Evolutionary conservation across 1,140 invertebrate species (phyloP).

Genomic region (Battus philenor): DNA sequence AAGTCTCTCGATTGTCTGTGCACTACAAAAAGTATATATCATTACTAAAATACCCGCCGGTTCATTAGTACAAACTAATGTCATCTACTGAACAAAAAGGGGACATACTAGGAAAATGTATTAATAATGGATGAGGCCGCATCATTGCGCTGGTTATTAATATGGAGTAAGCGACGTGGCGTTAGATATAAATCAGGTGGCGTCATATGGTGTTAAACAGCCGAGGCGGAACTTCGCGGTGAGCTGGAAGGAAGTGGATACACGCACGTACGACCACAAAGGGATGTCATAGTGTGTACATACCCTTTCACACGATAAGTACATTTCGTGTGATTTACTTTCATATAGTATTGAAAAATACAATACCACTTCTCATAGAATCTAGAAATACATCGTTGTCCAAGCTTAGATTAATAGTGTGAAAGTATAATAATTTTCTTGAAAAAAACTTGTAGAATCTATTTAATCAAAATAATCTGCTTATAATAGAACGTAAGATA

Average conservation of each 20-base stretch:
- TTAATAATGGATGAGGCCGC: constrained; percentile 7
- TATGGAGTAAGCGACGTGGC: constrained; percentile 2
- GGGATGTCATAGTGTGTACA: constrained; percentile 7
- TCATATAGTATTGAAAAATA: no score
- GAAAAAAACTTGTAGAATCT: no score
- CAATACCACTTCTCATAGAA: no score
- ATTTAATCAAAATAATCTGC: no score
- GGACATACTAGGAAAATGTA: background rate
- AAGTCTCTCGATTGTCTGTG: no score
- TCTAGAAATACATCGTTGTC: no score
- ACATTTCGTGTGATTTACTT: no score
- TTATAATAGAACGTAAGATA: no score
- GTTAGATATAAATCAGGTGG: constrained; percentile 9
- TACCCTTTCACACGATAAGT: no score
- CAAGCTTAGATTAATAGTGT: no score
- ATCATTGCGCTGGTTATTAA: constrained; percentile 9
- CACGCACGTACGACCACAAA: background rate
- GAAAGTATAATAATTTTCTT: no score
- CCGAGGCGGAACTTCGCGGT: constrained; percentile 3
- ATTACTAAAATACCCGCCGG: background rate
- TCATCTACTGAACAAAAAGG: background rate
- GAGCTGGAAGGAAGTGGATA: constrained; percentile 6
- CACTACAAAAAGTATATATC: no score
- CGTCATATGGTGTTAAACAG: constrained; percentile 7
- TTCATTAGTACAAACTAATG: constrained; percentile 7